These are phyloP conservation scores for Drosophila varians DNA, from an alignment of 1,140 invertebrate genomes.

Conservation along the genomic window DNA sequence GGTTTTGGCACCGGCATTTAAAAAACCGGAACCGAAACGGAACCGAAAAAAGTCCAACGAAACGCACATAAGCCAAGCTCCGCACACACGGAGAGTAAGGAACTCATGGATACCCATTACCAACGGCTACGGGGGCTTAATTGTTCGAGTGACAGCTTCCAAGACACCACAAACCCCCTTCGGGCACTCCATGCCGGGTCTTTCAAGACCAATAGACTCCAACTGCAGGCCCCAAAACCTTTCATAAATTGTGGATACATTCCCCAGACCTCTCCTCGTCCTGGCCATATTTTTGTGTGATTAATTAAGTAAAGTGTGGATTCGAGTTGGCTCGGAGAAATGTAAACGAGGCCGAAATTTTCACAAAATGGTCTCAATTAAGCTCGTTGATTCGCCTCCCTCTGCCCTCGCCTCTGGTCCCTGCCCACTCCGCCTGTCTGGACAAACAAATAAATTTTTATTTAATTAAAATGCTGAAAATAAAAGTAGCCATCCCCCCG, in stretches of 20 bases:
- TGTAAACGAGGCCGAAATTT: slow-evolving; percentile 19
- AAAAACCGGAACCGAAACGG: slow-evolving; percentile 30
- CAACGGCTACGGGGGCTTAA: too few relatives aligned
- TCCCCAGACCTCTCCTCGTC: not conserved
- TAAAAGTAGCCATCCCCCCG: slow-evolving; percentile 26
- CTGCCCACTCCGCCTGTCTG: not conserved
- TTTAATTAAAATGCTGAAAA: slow-evolving; percentile 50
- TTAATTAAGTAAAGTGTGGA: slow-evolving; percentile 26
- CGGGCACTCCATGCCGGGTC: too few relatives aligned
- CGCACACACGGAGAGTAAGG: not conserved
- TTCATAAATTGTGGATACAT: too few relatives aligned
- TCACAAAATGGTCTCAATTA: slow-evolving; percentile 43
- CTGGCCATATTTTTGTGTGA: slow-evolving; percentile 4
- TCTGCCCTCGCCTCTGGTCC: not conserved
- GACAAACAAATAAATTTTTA: slow-evolving; percentile 40
- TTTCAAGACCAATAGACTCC: too few relatives aligned
- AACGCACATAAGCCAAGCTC: not conserved
- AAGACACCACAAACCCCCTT: too few relatives aligned
- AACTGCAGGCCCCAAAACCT: too few relatives aligned
- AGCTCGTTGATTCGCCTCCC: slow-evolving; percentile 19
- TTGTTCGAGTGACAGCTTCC: too few relatives aligned
- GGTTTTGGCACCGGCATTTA: slow-evolving; percentile 42
- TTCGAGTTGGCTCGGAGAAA: slow-evolving; percentile 1
- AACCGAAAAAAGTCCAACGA: slow-evolving; percentile 15
- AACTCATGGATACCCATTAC: not conserved